phyloP scores from a whole-genome alignment of 2,888 invertebrate species.

The Platerodrilus igneus region DNA sequence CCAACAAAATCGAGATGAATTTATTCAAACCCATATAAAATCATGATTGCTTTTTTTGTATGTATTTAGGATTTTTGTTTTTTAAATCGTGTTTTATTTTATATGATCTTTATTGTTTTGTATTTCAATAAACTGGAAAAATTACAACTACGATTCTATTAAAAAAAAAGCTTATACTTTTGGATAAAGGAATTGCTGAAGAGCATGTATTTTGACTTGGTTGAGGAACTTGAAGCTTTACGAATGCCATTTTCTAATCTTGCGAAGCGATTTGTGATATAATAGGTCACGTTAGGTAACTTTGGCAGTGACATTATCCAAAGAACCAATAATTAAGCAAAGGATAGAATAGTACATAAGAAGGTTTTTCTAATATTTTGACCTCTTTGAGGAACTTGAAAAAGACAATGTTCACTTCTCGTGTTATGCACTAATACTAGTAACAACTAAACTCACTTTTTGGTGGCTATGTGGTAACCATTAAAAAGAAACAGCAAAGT shows the following conservation, averaged over 20 bases:
- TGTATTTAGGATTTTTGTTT: neutral
- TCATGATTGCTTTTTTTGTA: neutral
- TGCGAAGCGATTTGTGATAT: no score
- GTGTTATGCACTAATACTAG: neutral
- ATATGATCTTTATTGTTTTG: neutral
- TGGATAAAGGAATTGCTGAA: no score
- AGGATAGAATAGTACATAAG: neutral
- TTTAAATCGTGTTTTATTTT: neutral
- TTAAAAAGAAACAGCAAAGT: no score
- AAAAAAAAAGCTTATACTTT: no score
- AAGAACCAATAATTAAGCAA: no score
- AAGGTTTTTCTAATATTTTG: neutral
- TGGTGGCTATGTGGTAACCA: neutral
- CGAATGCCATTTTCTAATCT: no score
- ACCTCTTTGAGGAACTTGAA: neutral
- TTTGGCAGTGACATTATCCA: no score
- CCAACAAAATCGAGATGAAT: no score
- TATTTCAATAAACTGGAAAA: neutral
- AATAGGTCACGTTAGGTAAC: no score
- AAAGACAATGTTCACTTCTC: neutral
- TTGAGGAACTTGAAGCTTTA: no score
- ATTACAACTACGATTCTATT: neutral
- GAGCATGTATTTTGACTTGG: no score
- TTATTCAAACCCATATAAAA: conserved; percentile 3
- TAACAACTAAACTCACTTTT: neutral